These are phyloP conservation scores for Trypoxylon attenuatum DNA, from an alignment of 2,888 invertebrate genomes.

Conservation along the genomic window DNA sequence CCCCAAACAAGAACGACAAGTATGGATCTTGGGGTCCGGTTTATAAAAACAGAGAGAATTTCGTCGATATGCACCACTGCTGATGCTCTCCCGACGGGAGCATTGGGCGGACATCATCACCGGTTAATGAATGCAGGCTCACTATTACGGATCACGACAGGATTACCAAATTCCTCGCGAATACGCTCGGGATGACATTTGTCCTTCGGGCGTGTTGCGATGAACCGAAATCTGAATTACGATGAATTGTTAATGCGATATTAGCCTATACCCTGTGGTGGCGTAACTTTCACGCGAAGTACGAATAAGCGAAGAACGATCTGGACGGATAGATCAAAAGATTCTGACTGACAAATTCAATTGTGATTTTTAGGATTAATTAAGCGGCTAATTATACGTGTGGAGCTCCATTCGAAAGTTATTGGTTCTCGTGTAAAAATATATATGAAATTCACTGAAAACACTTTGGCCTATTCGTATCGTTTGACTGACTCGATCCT, in stretches of 20 bases:
- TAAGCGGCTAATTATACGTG: neutral
- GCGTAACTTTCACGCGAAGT: constrained; percentile 16
- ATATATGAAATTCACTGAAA: too few relatives aligned
- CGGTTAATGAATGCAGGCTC: constrained; percentile 4
- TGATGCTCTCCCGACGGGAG: constrained; percentile 52
- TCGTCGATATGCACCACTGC: constrained; percentile 83
- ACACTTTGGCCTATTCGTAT: too few relatives aligned
- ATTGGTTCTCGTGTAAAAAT: too few relatives aligned
- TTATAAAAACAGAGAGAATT: constrained; percentile 85
- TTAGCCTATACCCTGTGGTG: constrained; percentile 1
- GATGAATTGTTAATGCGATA: neutral
- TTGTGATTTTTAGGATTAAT: constrained; percentile 3
- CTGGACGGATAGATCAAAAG: neutral
- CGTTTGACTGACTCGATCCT: neutral
- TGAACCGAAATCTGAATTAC: constrained; percentile 3
- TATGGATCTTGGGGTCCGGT: constrained; percentile 84
- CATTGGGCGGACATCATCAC: neutral
- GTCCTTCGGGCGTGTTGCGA: neutral
- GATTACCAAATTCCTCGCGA: neutral
- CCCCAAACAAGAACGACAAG: constrained; percentile 65
- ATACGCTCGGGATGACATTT: neutral
- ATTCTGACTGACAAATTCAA: neutral
- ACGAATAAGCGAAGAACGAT: neutral
- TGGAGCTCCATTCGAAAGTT: too few relatives aligned
- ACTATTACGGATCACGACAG: constrained; percentile 3